A percentile compares a stretch with the other conserved stretches of the same genome.
Evolutionary conservation across 2,888 invertebrate species (phyloP).

Genomic region (Drosophila mulleri): DNA sequence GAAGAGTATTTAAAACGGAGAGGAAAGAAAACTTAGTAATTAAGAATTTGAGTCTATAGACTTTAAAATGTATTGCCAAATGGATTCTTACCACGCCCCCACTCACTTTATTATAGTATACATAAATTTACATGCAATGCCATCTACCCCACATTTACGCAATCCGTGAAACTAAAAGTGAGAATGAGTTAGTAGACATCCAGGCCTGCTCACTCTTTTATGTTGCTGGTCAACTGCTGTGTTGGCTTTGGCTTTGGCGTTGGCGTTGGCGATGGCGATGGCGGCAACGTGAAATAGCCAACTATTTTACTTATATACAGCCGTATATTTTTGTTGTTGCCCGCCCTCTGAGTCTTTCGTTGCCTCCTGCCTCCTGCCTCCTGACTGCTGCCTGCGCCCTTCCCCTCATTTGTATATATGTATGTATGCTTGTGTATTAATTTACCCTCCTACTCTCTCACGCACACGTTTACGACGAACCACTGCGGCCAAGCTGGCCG

Average conservation of each 20-base stretch:
- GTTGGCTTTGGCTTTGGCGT: slow-evolving; percentile 42
- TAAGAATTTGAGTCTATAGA: slow-evolving; percentile 30
- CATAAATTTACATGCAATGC: slow-evolving; percentile 50
- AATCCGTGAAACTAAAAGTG: slow-evolving; percentile 18
- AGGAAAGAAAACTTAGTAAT: slow-evolving; percentile 11
- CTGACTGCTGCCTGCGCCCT: slow-evolving; percentile 3
- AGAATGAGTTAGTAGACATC: slow-evolving; percentile 43
- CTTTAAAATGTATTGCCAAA: slow-evolving; percentile 54
- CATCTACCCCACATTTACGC: slow-evolving; percentile 44
- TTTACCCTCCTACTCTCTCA: slow-evolving; percentile 68
- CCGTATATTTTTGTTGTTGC: slow-evolving; percentile 67
- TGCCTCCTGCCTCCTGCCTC: neutral
- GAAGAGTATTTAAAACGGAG: neutral
- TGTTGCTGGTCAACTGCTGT: slow-evolving; percentile 68
- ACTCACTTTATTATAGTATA: slow-evolving; percentile 26
- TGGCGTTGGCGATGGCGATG: slow-evolving; percentile 1
- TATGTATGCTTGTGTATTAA: slow-evolving; percentile 76
- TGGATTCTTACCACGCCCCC: slow-evolving; percentile 32
- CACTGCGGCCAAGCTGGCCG: slow-evolving; percentile 63
- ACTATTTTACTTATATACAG: slow-evolving; percentile 67
- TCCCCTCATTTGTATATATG: slow-evolving; percentile 49
- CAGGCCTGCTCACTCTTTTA: slow-evolving; percentile 57
- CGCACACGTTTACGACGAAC: slow-evolving; percentile 42
- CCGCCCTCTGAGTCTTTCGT: slow-evolving; percentile 57
- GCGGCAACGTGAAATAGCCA: slow-evolving; percentile 75